Base-by-base conservation (phyloP, 2,113 vertebrate species). In the Synodontis membranacea region DNA sequence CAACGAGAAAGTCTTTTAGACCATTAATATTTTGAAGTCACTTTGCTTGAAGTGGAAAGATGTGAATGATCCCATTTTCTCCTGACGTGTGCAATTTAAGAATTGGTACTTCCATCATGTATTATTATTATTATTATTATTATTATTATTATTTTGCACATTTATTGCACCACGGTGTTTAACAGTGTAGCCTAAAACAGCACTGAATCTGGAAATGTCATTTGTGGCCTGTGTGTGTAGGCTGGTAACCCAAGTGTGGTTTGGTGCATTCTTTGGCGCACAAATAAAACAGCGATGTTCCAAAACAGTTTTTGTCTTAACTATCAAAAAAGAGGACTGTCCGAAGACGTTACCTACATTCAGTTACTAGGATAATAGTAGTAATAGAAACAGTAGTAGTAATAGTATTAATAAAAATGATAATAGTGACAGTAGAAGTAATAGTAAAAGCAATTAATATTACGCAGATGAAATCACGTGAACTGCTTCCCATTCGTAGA, bases 131-230 rank as follows among this genome's bases (percentile, higher is more conserved):
- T 74, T 74, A 17, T 25, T 23, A 21, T 0, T 44, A 5, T 23
- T 74, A 46, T 10, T 74, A 72, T 28, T 74, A 74, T 74, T 44
- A 42, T 74, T 44, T 23, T 23, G 17, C 37, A 72, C 37, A 23
- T 72, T 72, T 42, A 39, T 39, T 74, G 31, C 31, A 68, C 15
- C 7, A 23, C 23, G 28, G 48, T 76, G 50, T 76, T 76, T 46
- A 74, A 46, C 70, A 28, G 39, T 12, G 10, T 44, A 74, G 42
- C 23, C 42, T 74, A 76, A 48, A 76, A 76, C 74, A 48, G 74
- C 44, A 76, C 25, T n/a, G 44, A 76, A 50, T 44, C 74, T 76
- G 74, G 74, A 76, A 76, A 50, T 76, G 42, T 48, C 4, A 48
- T 76, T 76, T 76, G 74, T 50, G 42, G 74, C 28, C 23, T 17